A percentile compares a stretch with the other conserved stretches of the same genome.
Evolutionary conservation across 2,113 vertebrate species (phyloP).

Genomic region (Dipodomys stephensi): DNA sequence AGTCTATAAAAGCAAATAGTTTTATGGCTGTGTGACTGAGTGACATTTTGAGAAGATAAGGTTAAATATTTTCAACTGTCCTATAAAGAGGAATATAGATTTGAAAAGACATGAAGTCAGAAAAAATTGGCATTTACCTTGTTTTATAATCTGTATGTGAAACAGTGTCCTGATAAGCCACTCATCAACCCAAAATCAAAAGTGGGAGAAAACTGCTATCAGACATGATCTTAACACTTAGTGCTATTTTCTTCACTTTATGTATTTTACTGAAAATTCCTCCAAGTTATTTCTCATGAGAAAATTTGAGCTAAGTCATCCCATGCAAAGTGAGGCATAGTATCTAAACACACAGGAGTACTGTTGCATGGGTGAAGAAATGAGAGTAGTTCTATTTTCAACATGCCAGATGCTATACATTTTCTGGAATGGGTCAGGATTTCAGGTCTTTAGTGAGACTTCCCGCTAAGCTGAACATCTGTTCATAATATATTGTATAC

Average conservation of each 20-base stretch:
- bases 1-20: not conserved
- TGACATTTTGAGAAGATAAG: conserved; percentile 43
- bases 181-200: conserved; percentile 42
- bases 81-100: not conserved
- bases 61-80: conserved; percentile 7
- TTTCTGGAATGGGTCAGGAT: conserved; percentile 78
- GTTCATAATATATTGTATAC: conserved; percentile 79
- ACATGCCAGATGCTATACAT: conserved; percentile 77
- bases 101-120: not conserved
- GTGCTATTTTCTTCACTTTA: conserved; percentile 55
- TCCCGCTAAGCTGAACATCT: conserved; percentile 80
- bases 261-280: conserved; percentile 63
- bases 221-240: conserved; percentile 4
- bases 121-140: not conserved
- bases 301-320: conserved; percentile 68
- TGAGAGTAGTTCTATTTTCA: conserved; percentile 70
- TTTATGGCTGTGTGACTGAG: conserved; percentile 1
- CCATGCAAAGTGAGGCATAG: conserved; percentile 72
- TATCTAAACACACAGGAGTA: conserved; percentile 69
- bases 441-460: conserved; percentile 74
- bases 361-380: conserved; percentile 70
- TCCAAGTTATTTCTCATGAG: conserved; percentile 71
- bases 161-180: not conserved
- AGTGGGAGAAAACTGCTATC: not conserved
- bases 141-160: not conserved